phyloP scores from a whole-genome alignment of 2,888 invertebrate genomes.

The Melanchra persicariae region DNA sequence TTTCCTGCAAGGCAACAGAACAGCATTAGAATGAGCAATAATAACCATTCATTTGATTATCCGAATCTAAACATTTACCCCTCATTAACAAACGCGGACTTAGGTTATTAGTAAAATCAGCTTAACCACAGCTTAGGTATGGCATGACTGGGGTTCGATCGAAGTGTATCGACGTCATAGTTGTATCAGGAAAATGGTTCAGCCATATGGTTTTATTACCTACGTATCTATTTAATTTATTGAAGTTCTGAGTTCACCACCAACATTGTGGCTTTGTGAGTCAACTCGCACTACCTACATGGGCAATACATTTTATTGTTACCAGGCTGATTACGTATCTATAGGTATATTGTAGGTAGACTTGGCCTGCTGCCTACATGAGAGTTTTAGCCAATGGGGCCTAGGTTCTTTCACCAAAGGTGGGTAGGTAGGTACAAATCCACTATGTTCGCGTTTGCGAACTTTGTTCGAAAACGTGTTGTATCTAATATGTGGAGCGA shows the following conservation, averaged over 20 bases:
- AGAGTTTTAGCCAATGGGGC: too few relatives aligned
- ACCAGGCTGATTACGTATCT: too few relatives aligned
- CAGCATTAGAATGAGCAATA: constrained; percentile 9
- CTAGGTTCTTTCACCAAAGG: too few relatives aligned
- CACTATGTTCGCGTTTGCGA: too few relatives aligned
- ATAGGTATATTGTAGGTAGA: too few relatives aligned
- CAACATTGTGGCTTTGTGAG: constrained; percentile 7
- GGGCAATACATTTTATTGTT: background rate
- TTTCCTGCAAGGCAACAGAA: constrained; percentile 91
- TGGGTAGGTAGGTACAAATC: too few relatives aligned
- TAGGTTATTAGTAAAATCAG: too few relatives aligned
- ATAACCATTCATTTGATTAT: background rate
- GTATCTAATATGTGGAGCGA: too few relatives aligned
- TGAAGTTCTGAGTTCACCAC: constrained; percentile 1
- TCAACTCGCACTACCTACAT: constrained; percentile 2
- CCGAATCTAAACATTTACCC: background rate
- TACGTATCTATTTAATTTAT: constrained; percentile 1
- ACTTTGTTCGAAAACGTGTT: too few relatives aligned
- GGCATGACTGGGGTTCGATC: too few relatives aligned
- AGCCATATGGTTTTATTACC: background rate
- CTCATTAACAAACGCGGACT: background rate
- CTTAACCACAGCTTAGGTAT: too few relatives aligned
- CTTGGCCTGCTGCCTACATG: too few relatives aligned
- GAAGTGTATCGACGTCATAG: background rate
- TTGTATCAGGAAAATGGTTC: background rate